These are phyloP conservation scores for Poliocrania exsul DNA, from an alignment of 2,797 vertebrate genomes.

Conservation along the genomic window DNA sequence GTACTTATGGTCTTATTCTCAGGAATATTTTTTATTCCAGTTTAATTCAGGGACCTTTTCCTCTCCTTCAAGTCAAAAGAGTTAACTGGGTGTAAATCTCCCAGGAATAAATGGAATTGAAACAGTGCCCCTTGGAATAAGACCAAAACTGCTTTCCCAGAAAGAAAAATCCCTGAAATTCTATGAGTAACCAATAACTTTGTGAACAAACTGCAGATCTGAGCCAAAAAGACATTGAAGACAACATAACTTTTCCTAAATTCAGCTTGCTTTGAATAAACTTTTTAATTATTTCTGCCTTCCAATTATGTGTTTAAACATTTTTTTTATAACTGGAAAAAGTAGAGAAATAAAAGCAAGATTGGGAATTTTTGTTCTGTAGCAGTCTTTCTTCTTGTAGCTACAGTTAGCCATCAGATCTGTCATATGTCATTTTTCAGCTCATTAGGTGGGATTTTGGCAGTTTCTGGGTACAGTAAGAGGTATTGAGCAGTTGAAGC, in stretches of 20 bases:
- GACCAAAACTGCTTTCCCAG: constrained; percentile 47
- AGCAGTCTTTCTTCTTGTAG: constrained; percentile 47
- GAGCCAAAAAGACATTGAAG: constrained; percentile 29
- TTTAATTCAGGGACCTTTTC: background rate
- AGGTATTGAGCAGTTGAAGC: constrained; percentile 80
- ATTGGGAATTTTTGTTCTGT: constrained; percentile 29
- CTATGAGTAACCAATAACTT: background rate
- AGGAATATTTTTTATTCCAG: background rate
- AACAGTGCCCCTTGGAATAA: constrained; percentile 27
- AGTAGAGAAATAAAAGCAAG: constrained; percentile 1
- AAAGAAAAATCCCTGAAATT: background rate
- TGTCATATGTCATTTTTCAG: constrained; percentile 77
- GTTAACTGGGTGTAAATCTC: constrained; percentile 44
- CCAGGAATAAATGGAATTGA: background rate
- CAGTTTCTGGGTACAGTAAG: constrained; percentile 74
- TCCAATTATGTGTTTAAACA: constrained; percentile 33
- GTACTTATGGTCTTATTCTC: background rate
- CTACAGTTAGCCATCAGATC: constrained; percentile 77
- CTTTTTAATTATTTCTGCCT: constrained; percentile 34
- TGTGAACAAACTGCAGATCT: background rate
- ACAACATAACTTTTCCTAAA: background rate
- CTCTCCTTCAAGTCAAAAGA: constrained; percentile 7
- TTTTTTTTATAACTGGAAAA: background rate
- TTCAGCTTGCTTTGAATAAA: background rate
- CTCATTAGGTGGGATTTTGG: constrained; percentile 82